A percentile compares a stretch with the other conserved stretches of the same genome.
phyloP scores from a whole-genome alignment of 2,797 vertebrate species.

The Oreortyx pictus region DNA sequence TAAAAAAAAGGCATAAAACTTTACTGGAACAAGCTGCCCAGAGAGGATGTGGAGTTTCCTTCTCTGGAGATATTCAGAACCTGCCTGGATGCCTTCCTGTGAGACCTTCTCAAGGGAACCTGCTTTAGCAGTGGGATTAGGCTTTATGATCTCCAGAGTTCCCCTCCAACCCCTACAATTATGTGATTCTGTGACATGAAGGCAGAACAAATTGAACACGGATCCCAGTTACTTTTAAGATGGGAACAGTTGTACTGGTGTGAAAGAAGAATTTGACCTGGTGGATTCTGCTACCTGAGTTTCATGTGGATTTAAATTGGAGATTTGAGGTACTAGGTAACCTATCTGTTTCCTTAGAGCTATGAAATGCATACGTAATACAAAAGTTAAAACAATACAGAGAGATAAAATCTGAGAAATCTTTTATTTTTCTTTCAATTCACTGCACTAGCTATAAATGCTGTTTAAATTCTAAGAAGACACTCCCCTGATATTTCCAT shows the following conservation, averaged over 20 bases:
- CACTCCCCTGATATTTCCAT: conserved; percentile 29
- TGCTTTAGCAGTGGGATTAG: too few relatives aligned
- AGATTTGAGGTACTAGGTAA: background rate
- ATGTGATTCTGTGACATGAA: background rate
- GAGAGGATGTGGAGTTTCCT: too few relatives aligned
- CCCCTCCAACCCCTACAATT: too few relatives aligned
- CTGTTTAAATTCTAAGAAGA: background rate
- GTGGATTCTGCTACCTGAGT: background rate
- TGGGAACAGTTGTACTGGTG: background rate
- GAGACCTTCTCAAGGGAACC: too few relatives aligned
- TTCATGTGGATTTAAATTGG: conserved; percentile 22
- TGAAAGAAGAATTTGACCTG: background rate
- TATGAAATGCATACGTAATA: background rate
- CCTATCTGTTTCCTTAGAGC: background rate
- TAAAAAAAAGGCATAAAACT: conserved; percentile 54
- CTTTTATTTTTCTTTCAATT: background rate
- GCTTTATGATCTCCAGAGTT: too few relatives aligned
- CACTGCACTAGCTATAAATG: background rate
- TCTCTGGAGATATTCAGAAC: too few relatives aligned
- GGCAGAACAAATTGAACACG: background rate
- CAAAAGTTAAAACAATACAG: background rate
- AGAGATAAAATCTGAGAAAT: background rate
- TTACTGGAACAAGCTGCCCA: background rate
- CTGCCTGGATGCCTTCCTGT: too few relatives aligned
- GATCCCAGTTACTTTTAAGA: background rate